phyloP scores from a whole-genome alignment of 2,888 invertebrate species.

The Gari tellinella region DNA sequence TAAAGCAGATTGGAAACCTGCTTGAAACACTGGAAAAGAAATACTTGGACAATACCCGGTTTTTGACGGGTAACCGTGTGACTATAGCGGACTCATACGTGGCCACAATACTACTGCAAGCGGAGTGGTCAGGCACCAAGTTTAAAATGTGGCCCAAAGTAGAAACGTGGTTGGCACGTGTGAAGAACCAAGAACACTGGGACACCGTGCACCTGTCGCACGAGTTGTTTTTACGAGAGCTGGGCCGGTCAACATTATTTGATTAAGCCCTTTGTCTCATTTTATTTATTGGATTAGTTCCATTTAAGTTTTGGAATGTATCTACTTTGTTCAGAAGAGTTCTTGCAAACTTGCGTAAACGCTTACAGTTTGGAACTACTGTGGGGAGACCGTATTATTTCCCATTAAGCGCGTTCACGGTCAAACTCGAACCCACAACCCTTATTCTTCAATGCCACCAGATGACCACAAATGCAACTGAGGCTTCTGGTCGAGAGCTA shows the following conservation, averaged over 20 bases:
- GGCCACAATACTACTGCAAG: slow-evolving; percentile 72
- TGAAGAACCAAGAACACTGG: slow-evolving; percentile 76
- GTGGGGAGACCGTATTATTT: no score
- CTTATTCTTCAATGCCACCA: no score
- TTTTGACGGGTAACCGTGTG: slow-evolving; percentile 69
- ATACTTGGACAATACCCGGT: slow-evolving; percentile 69
- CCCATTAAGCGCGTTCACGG: no score
- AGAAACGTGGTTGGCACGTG: slow-evolving; percentile 71
- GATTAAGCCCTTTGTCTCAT: slow-evolving; percentile 29
- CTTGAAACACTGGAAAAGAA: slow-evolving; percentile 75
- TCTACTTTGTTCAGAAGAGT: no score
- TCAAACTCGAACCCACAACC: no score
- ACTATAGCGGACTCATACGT: slow-evolving; percentile 77
- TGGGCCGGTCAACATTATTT: slow-evolving; percentile 58
- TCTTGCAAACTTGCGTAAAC: no score
- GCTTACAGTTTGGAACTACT: no score
- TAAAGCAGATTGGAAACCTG: slow-evolving; percentile 67
- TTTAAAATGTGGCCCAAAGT: slow-evolving; percentile 78
- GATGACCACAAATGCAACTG: no score
- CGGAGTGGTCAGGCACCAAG: slow-evolving; percentile 77
- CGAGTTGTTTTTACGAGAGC: slow-evolving; percentile 69
- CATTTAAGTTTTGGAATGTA: no score
- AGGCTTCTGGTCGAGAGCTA: no score
- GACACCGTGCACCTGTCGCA: slow-evolving; percentile 75
- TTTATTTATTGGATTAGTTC: no score